Evolutionary conservation across 2,888 invertebrate species (phyloP).

Genomic region (Tachina fera): DNA sequence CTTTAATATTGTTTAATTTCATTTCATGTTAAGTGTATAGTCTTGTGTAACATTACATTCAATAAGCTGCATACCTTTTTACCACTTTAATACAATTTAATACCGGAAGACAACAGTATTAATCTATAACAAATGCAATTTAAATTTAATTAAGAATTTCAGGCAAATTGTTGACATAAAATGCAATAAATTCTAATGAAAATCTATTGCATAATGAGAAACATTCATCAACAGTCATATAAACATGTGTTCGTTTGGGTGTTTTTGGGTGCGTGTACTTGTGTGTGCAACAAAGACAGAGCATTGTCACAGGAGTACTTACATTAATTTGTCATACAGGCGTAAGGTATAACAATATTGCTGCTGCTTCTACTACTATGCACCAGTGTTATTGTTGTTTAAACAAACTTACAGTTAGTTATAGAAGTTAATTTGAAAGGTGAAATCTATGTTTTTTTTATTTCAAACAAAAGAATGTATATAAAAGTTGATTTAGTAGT

Average conservation of each 20-base stretch:
- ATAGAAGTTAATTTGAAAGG: not conserved
- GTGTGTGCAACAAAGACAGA: not conserved
- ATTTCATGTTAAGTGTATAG: conserved; percentile 3
- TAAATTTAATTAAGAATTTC: conserved; percentile 65
- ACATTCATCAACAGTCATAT: not conserved
- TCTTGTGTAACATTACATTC: not conserved
- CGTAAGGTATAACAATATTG: conserved; percentile 28
- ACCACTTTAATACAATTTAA: conserved; percentile 20
- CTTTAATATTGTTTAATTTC: not conserved
- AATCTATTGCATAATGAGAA: conserved; percentile 27
- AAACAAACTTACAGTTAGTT: not conserved
- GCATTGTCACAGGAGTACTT: conserved; percentile 23
- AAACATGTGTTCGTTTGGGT: not conserved
- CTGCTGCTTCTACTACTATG: conserved; percentile 19
- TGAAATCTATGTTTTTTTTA: no score
- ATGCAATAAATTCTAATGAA: conserved; percentile 46
- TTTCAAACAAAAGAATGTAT: no score
- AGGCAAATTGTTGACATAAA: conserved; percentile 62
- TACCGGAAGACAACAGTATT: conserved; percentile 57
- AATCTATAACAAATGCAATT: conserved; percentile 52
- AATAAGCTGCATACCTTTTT: not conserved
- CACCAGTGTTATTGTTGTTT: conserved; percentile 22
- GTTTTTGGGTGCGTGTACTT: no score
- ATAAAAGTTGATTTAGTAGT: no score
- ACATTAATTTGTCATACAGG: conserved; percentile 53